phyloP scores from a whole-genome alignment of 2,113 vertebrate genomes.

The Patagioenas fasciata region DNA sequence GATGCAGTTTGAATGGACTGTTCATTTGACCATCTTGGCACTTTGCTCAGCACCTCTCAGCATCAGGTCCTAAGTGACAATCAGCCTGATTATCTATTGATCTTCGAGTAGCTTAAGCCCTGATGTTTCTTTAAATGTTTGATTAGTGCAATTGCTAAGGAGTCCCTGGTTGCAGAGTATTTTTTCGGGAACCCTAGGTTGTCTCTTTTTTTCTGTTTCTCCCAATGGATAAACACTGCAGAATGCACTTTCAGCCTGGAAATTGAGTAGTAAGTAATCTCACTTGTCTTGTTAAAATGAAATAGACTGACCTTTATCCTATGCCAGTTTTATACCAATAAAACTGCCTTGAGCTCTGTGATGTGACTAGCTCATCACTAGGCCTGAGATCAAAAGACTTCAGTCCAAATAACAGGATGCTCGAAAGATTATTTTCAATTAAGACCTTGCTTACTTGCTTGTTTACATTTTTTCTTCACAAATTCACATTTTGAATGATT shows the following conservation, averaged over 20 bases:
- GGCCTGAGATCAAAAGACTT: not conserved
- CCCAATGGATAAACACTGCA: not conserved
- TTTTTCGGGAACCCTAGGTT: not conserved
- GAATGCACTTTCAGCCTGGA: not conserved
- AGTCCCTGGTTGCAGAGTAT: not conserved
- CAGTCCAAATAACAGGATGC: not conserved
- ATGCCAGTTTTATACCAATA: not conserved
- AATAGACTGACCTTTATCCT: not conserved
- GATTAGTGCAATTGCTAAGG: not conserved
- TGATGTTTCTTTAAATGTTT: not conserved
- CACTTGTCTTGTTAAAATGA: not conserved
- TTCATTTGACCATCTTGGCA: not conserved
- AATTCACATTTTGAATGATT: not conserved
- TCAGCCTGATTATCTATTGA: not conserved
- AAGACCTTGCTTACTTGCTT: not conserved
- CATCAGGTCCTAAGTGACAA: not conserved
- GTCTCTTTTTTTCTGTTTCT: not conserved
- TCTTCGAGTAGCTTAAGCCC: not conserved
- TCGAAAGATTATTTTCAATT: not conserved
- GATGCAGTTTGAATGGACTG: not conserved
- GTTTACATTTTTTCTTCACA: not conserved
- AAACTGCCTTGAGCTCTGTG: not conserved
- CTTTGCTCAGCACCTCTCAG: not conserved
- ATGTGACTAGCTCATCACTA: not conserved
- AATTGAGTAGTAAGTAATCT: slow-evolving; percentile 2